A percentile compares a stretch with the other conserved stretches of the same genome.
phyloP scores from a whole-genome alignment of 2,888 invertebrate genomes.

The Beris chalybata region DNA sequence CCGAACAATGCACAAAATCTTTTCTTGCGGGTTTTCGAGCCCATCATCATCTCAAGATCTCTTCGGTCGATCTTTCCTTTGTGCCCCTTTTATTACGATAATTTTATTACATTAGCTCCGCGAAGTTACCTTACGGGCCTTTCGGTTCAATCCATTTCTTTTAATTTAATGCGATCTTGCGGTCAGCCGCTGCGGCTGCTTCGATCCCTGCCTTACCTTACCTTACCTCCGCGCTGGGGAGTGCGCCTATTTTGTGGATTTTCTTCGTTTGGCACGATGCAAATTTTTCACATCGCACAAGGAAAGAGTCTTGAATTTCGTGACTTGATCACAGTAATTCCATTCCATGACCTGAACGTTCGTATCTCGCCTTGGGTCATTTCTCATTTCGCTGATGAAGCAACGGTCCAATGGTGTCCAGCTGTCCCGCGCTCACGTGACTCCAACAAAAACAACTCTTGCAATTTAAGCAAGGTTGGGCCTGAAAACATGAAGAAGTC shows the following conservation, averaged over 20 bases:
- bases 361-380: conserved; percentile 29
- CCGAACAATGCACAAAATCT: conserved; percentile 5
- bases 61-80: conserved; percentile 18
- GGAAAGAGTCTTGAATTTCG: conserved; percentile 19
- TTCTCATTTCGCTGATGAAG: conserved; percentile 19
- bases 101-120: conserved; percentile 30
- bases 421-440: conserved; percentile 10
- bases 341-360: conserved; percentile 27
- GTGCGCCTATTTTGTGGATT: neutral
- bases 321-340: conserved; percentile 23
- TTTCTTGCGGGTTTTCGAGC: neutral
- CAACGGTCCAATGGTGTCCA: neutral
- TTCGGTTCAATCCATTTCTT: conserved; percentile 31
- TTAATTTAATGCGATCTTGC: conserved; percentile 30
- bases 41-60: conserved; percentile 15
- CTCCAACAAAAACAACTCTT: conserved; percentile 3
- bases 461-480: conserved; percentile 19
- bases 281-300: conserved; percentile 16
- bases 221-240: neutral
- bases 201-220: conserved; percentile 21
- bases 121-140: conserved; percentile 21
- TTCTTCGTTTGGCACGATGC: conserved; percentile 25
- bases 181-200: conserved; percentile 12
- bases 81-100: conserved; percentile 29
- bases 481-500: conserved; percentile 22